Evolutionary conservation across 2,797 vertebrate genomes (phyloP).

Genomic region (Gastrophryne carolinensis): DNA sequence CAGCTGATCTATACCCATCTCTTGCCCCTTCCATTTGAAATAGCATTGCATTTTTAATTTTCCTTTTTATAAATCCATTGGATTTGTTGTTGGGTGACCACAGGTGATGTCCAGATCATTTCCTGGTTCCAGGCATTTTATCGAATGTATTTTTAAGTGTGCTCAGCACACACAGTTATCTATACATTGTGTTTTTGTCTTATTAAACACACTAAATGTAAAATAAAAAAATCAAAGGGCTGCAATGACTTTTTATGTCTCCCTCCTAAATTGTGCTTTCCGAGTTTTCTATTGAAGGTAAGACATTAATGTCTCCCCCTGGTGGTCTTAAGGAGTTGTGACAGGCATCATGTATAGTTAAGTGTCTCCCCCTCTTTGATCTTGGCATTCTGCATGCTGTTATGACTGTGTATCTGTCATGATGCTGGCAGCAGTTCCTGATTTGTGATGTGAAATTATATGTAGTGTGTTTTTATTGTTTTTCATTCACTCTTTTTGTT

Average conservation of each 20-base stretch:
- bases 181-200: background rate
- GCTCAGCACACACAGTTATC: background rate
- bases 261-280: constrained; percentile 74
- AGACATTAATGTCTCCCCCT: constrained; percentile 61
- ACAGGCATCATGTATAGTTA: background rate
- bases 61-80: no score
- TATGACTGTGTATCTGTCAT: background rate
- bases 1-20: no score
- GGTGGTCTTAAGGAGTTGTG: background rate
- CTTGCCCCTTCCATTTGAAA: no score
- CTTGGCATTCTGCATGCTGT: background rate
- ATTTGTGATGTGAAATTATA: no score
- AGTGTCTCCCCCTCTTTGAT: background rate
- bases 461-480: no score
- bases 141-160: no score
- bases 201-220: background rate
- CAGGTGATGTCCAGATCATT: no score
- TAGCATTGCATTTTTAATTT: no score
- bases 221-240: background rate
- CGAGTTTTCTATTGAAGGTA: constrained; percentile 81
- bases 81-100: no score
- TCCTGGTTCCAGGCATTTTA: no score
- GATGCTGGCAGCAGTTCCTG: background rate
- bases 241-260: constrained; percentile 61
- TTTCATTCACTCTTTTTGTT: no score